Evolutionary conservation across 2,113 vertebrate species (phyloP).

Genomic region (Xiphophorus couchianus): DNA sequence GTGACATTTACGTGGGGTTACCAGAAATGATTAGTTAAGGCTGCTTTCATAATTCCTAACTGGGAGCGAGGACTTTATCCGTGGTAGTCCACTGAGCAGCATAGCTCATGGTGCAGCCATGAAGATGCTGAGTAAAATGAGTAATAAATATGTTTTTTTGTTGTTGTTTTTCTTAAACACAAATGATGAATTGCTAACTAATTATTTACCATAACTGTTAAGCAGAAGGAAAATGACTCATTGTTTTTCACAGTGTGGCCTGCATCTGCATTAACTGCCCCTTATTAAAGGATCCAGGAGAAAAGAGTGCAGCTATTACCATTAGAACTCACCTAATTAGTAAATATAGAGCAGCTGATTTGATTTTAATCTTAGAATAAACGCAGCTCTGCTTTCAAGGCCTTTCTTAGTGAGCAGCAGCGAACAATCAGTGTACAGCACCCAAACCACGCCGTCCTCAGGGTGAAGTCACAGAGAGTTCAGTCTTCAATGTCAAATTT

Average conservation of each 20-base stretch:
- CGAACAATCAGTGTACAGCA: too few relatives aligned
- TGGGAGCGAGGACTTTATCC: conserved; percentile 27
- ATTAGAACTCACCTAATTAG: too few relatives aligned
- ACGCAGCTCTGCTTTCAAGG: too few relatives aligned
- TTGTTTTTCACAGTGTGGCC: neutral
- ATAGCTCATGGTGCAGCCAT: conserved; percentile 3
- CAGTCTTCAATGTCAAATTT: too few relatives aligned
- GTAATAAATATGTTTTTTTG: neutral
- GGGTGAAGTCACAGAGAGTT: too few relatives aligned
- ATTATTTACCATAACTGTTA: neutral
- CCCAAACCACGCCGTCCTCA: too few relatives aligned
- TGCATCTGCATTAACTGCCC: neutral
- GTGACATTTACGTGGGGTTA: conserved; percentile 68
- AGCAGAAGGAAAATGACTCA: neutral
- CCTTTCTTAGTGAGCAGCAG: too few relatives aligned
- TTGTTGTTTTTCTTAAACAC: neutral
- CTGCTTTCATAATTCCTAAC: conserved; percentile 54
- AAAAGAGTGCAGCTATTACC: too few relatives aligned
- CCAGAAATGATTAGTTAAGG: conserved; percentile 60
- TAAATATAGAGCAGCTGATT: too few relatives aligned
- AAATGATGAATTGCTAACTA: neutral
- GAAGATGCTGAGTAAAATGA: conserved; percentile 8
- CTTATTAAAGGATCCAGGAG: neutral
- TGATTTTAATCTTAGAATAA: too few relatives aligned
- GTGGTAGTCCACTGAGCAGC: neutral